These are phyloP conservation scores for Otus scops DNA, from an alignment of 2,797 vertebrate species.

Conservation along the genomic window DNA sequence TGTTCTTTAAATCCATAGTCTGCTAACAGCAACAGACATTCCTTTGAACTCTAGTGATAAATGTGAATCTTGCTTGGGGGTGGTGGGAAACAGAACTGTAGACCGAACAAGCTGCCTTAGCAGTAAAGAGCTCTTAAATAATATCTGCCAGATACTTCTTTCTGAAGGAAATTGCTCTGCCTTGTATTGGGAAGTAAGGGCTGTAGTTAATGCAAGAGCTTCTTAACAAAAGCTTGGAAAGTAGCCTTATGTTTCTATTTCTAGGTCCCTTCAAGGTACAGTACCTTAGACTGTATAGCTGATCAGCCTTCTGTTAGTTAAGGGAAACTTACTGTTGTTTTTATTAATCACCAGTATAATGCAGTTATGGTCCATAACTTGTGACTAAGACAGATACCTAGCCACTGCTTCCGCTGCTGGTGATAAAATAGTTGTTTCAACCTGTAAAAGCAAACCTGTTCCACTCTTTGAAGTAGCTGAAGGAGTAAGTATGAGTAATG, in stretches of 20 bases:
- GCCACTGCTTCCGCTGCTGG: conserved; percentile 90
- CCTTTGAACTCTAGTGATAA: not conserved
- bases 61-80: not conserved
- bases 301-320: not conserved
- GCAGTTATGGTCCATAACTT: conserved; percentile 69
- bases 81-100: not conserved
- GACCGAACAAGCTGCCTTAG: not conserved
- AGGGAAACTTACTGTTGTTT: not conserved
- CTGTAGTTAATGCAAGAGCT: not conserved
- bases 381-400: conserved; percentile 88
- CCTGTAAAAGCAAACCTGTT: conserved; percentile 87
- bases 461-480: conserved; percentile 90
- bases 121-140: not conserved
- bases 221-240: conserved; percentile 1
- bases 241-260: not conserved
- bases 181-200: not conserved
- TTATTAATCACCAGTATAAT: not conserved
- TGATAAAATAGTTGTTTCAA: conserved; percentile 93
- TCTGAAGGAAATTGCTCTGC: not conserved
- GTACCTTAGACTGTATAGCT: not conserved
- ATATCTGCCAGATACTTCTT: not conserved
- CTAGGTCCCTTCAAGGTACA: not conserved
- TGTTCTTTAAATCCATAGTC: not conserved
- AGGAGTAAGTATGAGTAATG: conserved; percentile 84
- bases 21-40: not conserved